These are phyloP conservation scores for Mnemiopsis leidyi DNA, from an alignment of 37 sponge, comb jelly and placozoan species.

Conservation along the genomic window DNA sequence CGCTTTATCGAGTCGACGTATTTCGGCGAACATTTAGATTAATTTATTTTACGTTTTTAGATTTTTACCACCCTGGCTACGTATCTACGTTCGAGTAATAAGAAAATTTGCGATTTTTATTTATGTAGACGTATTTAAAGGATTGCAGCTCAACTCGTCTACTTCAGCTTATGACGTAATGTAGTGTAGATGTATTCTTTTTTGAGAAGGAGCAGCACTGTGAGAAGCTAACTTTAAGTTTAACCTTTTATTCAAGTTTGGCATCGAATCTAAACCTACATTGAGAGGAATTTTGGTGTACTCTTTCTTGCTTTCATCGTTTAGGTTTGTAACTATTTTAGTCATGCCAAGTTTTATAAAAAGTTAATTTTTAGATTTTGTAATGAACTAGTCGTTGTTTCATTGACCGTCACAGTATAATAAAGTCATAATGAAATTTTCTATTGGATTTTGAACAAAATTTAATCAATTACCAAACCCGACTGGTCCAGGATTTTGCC, in stretches of 20 bases:
- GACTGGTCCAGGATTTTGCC: no score
- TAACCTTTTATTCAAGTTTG: not conserved
- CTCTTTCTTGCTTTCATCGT: not conserved
- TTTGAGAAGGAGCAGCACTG: not conserved
- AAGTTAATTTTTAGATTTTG: slow-evolving; percentile 30
- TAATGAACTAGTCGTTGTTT: no score
- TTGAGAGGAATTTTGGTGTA: not conserved
- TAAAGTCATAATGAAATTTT: no score
- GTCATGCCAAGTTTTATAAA: slow-evolving; percentile 23
- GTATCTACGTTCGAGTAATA: not conserved
- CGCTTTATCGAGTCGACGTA: not conserved
- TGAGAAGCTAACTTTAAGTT: not conserved
- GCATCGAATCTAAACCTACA: not conserved
- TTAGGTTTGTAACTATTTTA: slow-evolving; percentile 9
- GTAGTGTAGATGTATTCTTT: not conserved
- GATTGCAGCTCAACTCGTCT: not conserved
- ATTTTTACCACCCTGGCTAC: not conserved
- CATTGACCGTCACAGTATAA: no score
- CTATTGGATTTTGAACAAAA: no score
- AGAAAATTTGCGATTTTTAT: not conserved
- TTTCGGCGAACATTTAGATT: not conserved
- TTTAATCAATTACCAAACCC: no score
- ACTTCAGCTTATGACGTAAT: not conserved
- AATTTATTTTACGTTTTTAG: slow-evolving; percentile 40
- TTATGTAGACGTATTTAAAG: not conserved